Evolutionary conservation across 2,888 invertebrate species (phyloP).

Genomic region (Oscheius sp.): DNA sequence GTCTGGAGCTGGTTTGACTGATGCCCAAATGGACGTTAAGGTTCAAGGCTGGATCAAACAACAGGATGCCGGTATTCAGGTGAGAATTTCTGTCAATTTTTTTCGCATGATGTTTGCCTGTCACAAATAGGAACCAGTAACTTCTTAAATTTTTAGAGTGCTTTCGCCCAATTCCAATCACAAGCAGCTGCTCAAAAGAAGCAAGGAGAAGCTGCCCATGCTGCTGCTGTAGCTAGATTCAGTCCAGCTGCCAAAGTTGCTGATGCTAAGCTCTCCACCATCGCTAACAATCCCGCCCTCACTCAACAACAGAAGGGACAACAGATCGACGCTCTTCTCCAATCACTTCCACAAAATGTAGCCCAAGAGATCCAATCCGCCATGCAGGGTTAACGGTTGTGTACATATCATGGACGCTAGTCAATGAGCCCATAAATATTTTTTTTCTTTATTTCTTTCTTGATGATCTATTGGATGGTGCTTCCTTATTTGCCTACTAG

Average conservation of each 20-base stretch:
- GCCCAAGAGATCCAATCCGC: constrained; percentile 60
- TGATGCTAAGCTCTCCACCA: constrained; percentile 58
- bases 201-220: constrained; percentile 60
- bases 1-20: constrained; percentile 49
- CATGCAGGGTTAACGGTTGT: constrained; percentile 30
- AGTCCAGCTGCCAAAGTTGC: constrained; percentile 58
- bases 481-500: no score
- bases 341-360: constrained; percentile 56
- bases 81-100: constrained; percentile 1
- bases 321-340: constrained; percentile 58
- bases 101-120: neutral
- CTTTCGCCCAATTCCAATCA: constrained; percentile 60
- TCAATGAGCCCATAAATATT: constrained; percentile 28
- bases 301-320: constrained; percentile 58
- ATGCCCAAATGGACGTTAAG: constrained; percentile 57
- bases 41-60: constrained; percentile 56
- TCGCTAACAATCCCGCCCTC: constrained; percentile 58
- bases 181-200: constrained; percentile 20
- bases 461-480: neutral
- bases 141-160: constrained; percentile 41
- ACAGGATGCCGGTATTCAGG: constrained; percentile 26
- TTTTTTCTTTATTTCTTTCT: neutral
- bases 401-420: constrained; percentile 2
- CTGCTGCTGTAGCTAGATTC: constrained; percentile 58
- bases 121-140: neutral